These are phyloP conservation scores for Equus przewalskii DNA, from an alignment of 2,113 vertebrate species.

Conservation along the genomic window DNA sequence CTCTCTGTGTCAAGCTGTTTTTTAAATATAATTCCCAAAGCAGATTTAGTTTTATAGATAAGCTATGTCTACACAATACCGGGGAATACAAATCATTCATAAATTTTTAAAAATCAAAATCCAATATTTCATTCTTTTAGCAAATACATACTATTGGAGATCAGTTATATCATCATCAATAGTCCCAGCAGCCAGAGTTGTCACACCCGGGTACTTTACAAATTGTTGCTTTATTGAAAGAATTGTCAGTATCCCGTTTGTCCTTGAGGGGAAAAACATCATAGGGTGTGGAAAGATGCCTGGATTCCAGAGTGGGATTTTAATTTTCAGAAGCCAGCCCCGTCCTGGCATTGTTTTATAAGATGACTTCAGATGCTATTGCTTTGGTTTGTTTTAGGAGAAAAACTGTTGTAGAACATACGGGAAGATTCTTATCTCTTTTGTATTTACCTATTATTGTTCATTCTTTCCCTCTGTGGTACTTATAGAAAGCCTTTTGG, in stretches of 20 bases:
- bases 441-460: not conserved
- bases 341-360: not conserved
- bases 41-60: not conserved
- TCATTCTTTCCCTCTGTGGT: not conserved
- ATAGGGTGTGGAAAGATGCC: not conserved
- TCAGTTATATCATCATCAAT: not conserved
- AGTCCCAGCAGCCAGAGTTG: not conserved
- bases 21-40: slow-evolving; percentile 9
- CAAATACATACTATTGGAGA: not conserved
- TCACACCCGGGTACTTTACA: not conserved
- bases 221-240: not conserved
- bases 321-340: not conserved
- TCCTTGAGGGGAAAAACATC: not conserved
- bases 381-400: not conserved
- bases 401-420: not conserved
- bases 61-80: not conserved
- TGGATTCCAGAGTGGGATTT: not conserved
- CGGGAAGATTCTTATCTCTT: not conserved
- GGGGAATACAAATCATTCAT: not conserved
- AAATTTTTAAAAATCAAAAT: not conserved
- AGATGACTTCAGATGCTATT: not conserved
- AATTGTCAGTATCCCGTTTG: not conserved
- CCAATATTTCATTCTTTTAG: not conserved
- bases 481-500: not conserved
- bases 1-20: not conserved